Evolutionary conservation across 2,888 invertebrate genomes (phyloP), one percentile per base, ranked within the genome.

Genomic region (Macrostomum cliftonense): DNA sequence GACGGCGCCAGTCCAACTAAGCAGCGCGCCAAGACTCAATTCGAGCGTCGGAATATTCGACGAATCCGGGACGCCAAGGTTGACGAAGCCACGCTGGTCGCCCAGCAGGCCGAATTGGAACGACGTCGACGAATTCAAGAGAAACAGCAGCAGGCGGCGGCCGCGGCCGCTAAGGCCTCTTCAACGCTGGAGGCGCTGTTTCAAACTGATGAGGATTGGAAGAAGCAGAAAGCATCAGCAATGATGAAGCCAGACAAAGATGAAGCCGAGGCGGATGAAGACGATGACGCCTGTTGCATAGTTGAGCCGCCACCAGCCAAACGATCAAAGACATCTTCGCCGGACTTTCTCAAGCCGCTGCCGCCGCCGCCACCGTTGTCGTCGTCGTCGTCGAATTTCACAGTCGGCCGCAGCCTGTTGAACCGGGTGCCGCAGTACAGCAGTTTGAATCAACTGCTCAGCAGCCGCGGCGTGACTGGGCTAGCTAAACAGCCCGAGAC

Each of bases 21-120:
- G 28, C 28, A 28, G 28, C 28, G 28, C 4, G 4, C 28, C 28
- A 28, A 28, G 28, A 28, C 28, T 28, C 28, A 7, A 28, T 28
- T 28, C 28, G 28, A 28, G 28, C 28, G 28, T 28, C 28, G 28
- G 5, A 28, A 28, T 28, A 28, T 28, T 36, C 77, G 89, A 50
- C 87, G 89, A 72, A 88, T 91, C 11, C 83, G 84, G 63, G 88
- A 88, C 62, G 83, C 83, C 54, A 84, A 89, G 64, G 71, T 93
- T 54, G 91, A 91, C 65, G 84, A 84, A 54, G 83, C 85, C 13
- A 93, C 91, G 1, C 71, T 88, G 47, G 81, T 82, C 20, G 93
- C 93, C 1, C 91, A 91, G 67, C 75, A 85, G 37, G 87, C 86
- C 66, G 91, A 93, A 73, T 81, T 83, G 55, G 89, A 91, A 70